phyloP scores from a whole-genome alignment of 2,888 invertebrate genomes.

The Drosophila fulvimacula region DNA sequence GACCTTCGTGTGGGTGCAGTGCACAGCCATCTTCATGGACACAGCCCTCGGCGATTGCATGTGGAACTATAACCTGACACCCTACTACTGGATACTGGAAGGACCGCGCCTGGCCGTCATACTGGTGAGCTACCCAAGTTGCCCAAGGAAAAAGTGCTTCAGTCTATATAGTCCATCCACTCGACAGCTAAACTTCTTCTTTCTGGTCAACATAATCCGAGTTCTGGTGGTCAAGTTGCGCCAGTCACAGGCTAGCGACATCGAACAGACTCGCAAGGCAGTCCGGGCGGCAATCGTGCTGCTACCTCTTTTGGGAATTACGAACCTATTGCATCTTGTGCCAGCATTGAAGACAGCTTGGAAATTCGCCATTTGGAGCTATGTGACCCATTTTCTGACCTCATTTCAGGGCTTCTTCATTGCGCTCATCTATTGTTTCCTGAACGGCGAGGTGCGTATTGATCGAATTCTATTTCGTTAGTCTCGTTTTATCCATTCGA shows the following conservation, averaged over 20 bases:
- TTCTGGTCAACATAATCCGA: conserved; percentile 92
- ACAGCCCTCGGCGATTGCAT: conserved; percentile 86
- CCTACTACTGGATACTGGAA: conserved; percentile 95
- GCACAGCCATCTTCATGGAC: conserved; percentile 86
- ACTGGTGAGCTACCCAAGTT: conserved; percentile 86
- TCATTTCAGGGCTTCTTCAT: conserved; percentile 94
- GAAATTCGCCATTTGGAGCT: conserved; percentile 92
- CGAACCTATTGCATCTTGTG: conserved; percentile 90
- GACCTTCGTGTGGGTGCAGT: conserved; percentile 89
- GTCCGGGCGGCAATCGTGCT: conserved; percentile 92
- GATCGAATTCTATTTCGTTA: neutral
- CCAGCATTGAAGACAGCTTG: conserved; percentile 89
- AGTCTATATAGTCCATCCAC: neutral
- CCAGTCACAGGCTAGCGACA: conserved; percentile 90
- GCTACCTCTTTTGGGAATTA: conserved; percentile 92
- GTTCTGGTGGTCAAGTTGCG: conserved; percentile 91
- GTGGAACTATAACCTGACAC: conserved; percentile 93
- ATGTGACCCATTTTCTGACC: conserved; percentile 91
- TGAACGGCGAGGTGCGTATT: conserved; percentile 90
- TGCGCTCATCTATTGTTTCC: conserved; percentile 92
- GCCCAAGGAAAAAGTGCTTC: neutral
- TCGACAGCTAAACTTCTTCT: conserved; percentile 87
- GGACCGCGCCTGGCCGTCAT: conserved; percentile 93
- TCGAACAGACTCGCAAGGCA: conserved; percentile 92
- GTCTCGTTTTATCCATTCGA: neutral